A percentile compares a stretch with the other conserved stretches of the same genome.
Evolutionary conservation across 35 echinoderm and acorn worm genomes (phyloP).

Genomic region (Chiridota heheva): DNA sequence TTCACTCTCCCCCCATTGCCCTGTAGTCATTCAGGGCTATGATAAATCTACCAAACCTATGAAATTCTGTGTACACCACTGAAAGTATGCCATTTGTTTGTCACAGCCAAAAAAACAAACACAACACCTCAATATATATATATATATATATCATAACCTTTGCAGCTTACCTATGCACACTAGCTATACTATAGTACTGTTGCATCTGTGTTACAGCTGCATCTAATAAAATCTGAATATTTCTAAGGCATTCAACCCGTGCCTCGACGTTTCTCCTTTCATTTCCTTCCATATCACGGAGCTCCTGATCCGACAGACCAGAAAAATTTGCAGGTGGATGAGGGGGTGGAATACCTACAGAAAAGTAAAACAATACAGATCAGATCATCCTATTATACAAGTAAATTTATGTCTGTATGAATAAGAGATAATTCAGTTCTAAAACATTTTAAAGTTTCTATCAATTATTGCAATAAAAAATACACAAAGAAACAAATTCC

Average conservation of each 20-base stretch:
- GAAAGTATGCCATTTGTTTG: too few species aligned
- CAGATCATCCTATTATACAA: not conserved
- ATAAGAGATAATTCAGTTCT: not conserved
- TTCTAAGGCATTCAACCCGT: slow-evolving; percentile 85
- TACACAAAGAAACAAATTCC: not conserved
- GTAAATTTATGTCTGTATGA: not conserved
- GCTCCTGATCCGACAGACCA: slow-evolving; percentile 85
- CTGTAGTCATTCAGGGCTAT: too few species aligned
- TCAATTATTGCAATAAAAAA: not conserved
- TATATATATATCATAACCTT: too few species aligned
- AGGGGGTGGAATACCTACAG: slow-evolving; percentile 83
- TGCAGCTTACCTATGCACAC: too few species aligned
- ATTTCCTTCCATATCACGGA: slow-evolving; percentile 82
- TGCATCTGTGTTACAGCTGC: slow-evolving; percentile 96
- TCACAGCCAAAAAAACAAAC: too few species aligned
- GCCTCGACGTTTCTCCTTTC: slow-evolving; percentile 91
- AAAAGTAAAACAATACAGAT: not conserved
- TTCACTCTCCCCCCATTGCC: too few species aligned
- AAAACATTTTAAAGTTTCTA: not conserved
- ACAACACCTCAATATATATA: too few species aligned
- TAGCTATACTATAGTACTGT: slow-evolving; percentile 76
- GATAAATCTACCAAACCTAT: too few species aligned
- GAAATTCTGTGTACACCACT: too few species aligned
- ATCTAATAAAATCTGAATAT: slow-evolving; percentile 91
- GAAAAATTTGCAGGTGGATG: slow-evolving; percentile 87